Base-by-base conservation (phyloP, 2,113 vertebrate species). In the Delphinus delphis region DNA sequence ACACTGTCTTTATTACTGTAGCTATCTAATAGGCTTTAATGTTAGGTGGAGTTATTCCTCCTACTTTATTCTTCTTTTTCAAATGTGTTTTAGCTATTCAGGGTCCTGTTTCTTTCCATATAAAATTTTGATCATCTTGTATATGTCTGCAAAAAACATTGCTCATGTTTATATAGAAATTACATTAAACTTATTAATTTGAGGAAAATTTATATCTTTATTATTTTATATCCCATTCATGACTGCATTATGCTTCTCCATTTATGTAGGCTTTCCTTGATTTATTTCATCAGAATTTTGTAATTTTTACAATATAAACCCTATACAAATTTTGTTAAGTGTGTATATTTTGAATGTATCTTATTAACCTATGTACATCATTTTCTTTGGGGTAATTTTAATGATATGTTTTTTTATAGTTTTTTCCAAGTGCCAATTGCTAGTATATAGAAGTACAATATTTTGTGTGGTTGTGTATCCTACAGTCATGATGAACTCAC, bases 341-440 rank as follows among this genome's bases (percentile, higher is more conserved):
- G 4, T 33, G 1, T 50, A 67, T n/a, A 89, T 65, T 58, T 86
- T 55, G 38, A n/a, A 74, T 63, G 31, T 73, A 62, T 50, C 28
- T 58, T 36, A 12, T 77, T 47, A 68, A 79, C 7, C 7, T 41
- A 47, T 68, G 17, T 58, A n/a, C 4, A 55, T 65, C 8, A 74
- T 74, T 94, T 86, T 81, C 50, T n/a, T 89, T 65, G 12, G n/a
- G 33, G 20, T 73, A 82, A 74, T 65, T 89, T 89, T 82, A 89
- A 82, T 76, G 8, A 47, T 65, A 17, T 68, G 1, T 26, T 91
- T 81, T 73, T 63, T 38, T 38, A 33, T 26, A 88, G 36, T 7
- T 36, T 11, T 73, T 60, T 60, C 53, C 12, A 92, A 8, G 60
- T 47, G 90, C 44, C 53, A 82, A 8, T 71, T 79, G 18, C 68